Evolutionary conservation across 2,113 vertebrate genomes (phyloP).

Genomic region (Labrus mixtus): DNA sequence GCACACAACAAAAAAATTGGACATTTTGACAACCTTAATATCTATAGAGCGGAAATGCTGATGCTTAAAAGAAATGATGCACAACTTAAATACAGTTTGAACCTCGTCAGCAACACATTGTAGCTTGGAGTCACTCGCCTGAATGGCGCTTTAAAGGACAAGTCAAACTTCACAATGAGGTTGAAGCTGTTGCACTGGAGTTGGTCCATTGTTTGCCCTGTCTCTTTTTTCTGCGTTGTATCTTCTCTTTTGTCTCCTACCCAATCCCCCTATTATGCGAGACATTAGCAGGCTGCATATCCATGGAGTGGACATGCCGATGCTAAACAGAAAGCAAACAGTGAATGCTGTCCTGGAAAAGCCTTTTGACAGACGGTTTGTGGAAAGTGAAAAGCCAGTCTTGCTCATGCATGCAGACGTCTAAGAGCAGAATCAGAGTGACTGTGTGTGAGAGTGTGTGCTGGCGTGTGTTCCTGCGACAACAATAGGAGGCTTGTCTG

Average conservation of each 20-base stretch:
- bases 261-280: background rate
- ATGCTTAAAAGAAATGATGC: no score
- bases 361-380: conserved; percentile 58
- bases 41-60: background rate
- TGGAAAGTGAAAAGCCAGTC: conserved; percentile 64
- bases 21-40: background rate
- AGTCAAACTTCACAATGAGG: no score
- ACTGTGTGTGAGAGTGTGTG: conserved; percentile 28
- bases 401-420: conserved; percentile 72
- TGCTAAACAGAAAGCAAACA: conserved; percentile 57
- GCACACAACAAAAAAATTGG: no score
- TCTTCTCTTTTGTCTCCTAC: conserved; percentile 24
- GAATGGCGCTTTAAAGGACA: background rate
- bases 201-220: background rate
- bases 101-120: background rate
- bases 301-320: conserved; percentile 55
- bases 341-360: conserved; percentile 28
- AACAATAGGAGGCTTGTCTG: conserved; percentile 83
- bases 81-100: no score
- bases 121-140: background rate
- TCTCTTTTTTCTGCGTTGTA: conserved; percentile 16
- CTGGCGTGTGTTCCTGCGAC: conserved; percentile 39
- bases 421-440: conserved; percentile 38
- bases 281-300: conserved; percentile 15
- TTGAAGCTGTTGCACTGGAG: background rate